These are phyloP conservation scores for Lymantria dispar DNA, from an alignment of 2,888 invertebrate species.

Conservation along the genomic window DNA sequence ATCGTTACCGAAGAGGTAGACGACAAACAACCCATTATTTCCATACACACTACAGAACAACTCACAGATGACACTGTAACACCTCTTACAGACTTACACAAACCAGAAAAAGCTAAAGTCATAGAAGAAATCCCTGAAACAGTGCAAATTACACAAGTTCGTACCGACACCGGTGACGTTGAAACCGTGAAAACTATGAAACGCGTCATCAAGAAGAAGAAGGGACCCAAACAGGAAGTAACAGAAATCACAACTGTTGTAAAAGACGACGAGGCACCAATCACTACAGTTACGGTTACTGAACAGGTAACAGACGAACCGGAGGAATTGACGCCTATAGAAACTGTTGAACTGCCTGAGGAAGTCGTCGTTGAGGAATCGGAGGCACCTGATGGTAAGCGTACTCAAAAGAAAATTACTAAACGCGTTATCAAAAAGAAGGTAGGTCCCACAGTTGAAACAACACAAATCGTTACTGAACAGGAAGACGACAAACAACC, in stretches of 20 bases:
- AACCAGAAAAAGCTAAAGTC: no score
- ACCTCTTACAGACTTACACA: no score
- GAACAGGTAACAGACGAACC: constrained; percentile 53
- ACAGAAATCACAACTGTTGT: constrained; percentile 68
- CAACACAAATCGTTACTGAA: neutral
- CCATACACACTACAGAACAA: no score
- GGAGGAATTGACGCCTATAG: constrained; percentile 37
- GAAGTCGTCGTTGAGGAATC: constrained; percentile 40
- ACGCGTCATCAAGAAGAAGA: constrained; percentile 41
- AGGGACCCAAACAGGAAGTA: constrained; percentile 63
- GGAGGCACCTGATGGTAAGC: constrained; percentile 4
- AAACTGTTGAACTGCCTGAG: constrained; percentile 47
- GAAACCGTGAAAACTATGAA: constrained; percentile 52
- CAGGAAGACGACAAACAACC: neutral
- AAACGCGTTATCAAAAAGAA: constrained; percentile 28
- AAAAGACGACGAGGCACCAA: constrained; percentile 54
- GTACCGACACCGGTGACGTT: constrained; percentile 45
- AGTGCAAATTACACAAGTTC: constrained; percentile 32
- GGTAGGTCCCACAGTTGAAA: neutral
- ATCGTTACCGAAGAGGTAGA: no score
- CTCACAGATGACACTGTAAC: no score
- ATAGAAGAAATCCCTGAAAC: constrained; percentile 35
- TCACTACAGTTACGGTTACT: constrained; percentile 48
- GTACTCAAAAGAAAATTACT: constrained; percentile 27
- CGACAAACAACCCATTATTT: no score